phyloP scores from a whole-genome alignment of 2,113 vertebrate species.

The Leucoraja erinaceus region DNA sequence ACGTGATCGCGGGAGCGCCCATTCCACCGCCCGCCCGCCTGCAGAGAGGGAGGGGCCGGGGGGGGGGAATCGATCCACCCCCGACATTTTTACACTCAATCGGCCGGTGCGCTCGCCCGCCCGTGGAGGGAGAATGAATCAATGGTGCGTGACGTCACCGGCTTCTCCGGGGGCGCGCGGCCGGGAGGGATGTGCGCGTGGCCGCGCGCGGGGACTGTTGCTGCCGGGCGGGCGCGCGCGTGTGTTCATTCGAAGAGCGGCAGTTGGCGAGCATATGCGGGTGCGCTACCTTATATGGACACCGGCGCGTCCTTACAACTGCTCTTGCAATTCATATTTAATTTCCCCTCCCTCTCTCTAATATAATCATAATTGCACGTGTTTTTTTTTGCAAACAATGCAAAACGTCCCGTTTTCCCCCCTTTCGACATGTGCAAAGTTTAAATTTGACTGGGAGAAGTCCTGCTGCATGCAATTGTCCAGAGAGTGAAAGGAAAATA shows the following conservation, averaged over 20 bases:
- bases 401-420: too few relatives aligned
- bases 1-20: slow-evolving; percentile 56
- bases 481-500: too few relatives aligned
- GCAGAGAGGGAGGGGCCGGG: background rate
- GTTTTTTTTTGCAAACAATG: background rate
- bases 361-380: too few relatives aligned
- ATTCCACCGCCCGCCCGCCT: slow-evolving; percentile 38
- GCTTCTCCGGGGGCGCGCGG: background rate
- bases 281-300: background rate
- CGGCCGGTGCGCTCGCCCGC: too few relatives aligned
- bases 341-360: too few relatives aligned
- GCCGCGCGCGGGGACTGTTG: too few relatives aligned
- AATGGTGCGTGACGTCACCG: slow-evolving; percentile 2
- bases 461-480: background rate
- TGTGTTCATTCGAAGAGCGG: background rate
- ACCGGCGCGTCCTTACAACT: too few relatives aligned
- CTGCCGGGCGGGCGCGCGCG: too few relatives aligned
- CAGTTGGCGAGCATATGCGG: background rate
- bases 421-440: background rate
- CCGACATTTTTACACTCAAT: too few relatives aligned
- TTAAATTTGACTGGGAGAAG: background rate
- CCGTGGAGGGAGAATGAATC: background rate
- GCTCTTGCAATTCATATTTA: too few relatives aligned
- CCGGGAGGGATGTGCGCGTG: too few relatives aligned
- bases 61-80: background rate